Evolutionary conservation across 1,140 invertebrate genomes (phyloP), one percentile per base, ranked within the genome.

Genomic region (Rhyzopertha dominica): DNA sequence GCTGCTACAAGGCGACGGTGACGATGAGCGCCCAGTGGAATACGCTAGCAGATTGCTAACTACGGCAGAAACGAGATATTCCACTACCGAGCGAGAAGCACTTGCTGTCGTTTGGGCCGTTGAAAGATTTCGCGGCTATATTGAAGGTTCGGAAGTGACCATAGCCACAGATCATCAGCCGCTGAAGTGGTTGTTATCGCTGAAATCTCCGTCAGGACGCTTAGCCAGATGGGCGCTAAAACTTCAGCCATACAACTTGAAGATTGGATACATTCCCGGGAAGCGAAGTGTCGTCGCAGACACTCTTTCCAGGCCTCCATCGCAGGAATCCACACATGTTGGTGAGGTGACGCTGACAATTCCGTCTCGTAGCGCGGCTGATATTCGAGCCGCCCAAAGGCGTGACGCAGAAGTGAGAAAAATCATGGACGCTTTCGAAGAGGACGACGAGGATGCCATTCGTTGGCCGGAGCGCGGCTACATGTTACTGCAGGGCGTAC

Each of bases 151-250:
- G 9, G 36, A 59, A 5, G 70, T 74, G 28, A 59, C 25, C 2
- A 54, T 71, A 1, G 20, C 61, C 4, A 72, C 67, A 1, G 69
- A 74, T 31, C 69, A 73, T 24, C 48, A 59, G n/a, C n/a, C n/a
- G n/a, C n/a, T n/a, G n/a, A n/a, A n/a, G n/a, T 58, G 52, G 59
- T 35, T 62, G 5, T 19, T 56, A 16, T 40, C 9, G 5, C 7
- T 62, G 17, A 57, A 57, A 44, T 45, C 56, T 3, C 54, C 58
- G 7, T 53, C 53, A 3, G 58, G 59, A 14, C 43, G 57, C 20
- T 25, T 64, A 5, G 55, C 61, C 4, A 18, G 61, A 29, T 63
- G n/a, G 61, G 52, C 54, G 5, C 31, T 59, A 2, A 9, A 28
- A 31, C 4, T 61, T 0, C 50, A 56, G 19, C 26, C 34, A n/a